A percentile compares a stretch with the other conserved stretches of the same genome.
Evolutionary conservation across 2,797 vertebrate species (phyloP).

Genomic region (Merluccius polli): DNA sequence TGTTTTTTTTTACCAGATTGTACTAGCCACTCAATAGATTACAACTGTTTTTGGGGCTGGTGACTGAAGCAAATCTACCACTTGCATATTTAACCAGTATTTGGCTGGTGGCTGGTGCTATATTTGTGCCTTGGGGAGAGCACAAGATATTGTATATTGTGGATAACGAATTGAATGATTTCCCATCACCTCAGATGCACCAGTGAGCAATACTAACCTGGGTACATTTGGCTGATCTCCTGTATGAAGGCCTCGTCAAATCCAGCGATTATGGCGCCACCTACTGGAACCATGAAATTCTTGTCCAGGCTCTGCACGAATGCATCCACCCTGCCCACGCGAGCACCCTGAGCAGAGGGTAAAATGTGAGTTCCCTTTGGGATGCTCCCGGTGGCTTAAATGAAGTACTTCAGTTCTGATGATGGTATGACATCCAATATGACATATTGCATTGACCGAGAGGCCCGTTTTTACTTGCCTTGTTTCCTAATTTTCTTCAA

Average conservation of each 20-base stretch:
- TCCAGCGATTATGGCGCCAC: constrained; percentile 95
- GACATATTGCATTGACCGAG: no score
- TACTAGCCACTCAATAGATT: no score
- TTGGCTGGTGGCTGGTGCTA: no score
- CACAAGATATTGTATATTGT: no score
- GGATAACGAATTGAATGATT: not conserved
- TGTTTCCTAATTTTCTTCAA: not conserved
- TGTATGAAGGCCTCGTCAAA: constrained; percentile 87
- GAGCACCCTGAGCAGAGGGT: constrained; percentile 75
- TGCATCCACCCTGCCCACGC: constrained; percentile 90
- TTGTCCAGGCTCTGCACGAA: constrained; percentile 98
- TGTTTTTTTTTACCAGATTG: no score
- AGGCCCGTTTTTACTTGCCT: not conserved
- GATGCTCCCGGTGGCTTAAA: not conserved
- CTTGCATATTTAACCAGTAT: no score
- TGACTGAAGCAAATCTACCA: no score
- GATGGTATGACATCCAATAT: not conserved
- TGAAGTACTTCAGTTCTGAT: not conserved
- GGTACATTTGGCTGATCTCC: constrained; percentile 96
- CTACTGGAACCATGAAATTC: constrained; percentile 99
- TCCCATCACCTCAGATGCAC: not conserved
- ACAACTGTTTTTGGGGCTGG: no score
- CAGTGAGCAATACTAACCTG: constrained; percentile 72
- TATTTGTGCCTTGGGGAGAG: no score
- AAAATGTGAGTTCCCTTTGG: no score